Evolutionary conservation across 2,113 vertebrate genomes (phyloP), one percentile per base, ranked within the genome.

Genomic region (Rhinoderma darwinii): DNA sequence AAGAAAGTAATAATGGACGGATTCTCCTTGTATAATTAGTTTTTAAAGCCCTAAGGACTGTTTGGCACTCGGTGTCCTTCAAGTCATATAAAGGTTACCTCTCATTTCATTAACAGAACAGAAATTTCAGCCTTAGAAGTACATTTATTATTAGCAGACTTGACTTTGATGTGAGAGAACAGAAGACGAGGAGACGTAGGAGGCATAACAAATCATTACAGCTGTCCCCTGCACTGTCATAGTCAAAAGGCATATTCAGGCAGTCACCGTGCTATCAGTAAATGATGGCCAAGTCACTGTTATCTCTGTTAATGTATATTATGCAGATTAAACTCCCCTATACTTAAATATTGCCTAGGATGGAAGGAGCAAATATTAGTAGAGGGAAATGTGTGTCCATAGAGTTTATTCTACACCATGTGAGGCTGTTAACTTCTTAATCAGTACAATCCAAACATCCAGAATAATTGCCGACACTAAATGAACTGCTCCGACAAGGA

Each of bases 51-150:
- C 89, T 51, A 80, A 92, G 87, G 80, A 90, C 88, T 89, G 0
- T 90, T 91, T 89, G 91, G 91, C 37, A n/a, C 86, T 0, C 5
- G 63, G 87, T 92, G 92, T 88, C 92, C 92, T 93, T 89, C 89
- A 75, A 88, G 74, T 84, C 91, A 87, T 47, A 82, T 86, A 91
- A 93, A 92, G 91, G 90, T 89, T 90, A 92, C 82, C 86, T 56
- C 88, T 82, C 89, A 78, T 89, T 91, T 94, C 91, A 83, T 89
- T 91, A 89, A 88, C 84, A 89, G 89, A 88, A n/a, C 86, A 88
- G 88, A 85, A 77, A 56, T 6, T 86, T 88, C 89, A 84, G 47
- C 84, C 84, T 88, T 81, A 80, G 88, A 91, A 90, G 88, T 88
- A 50, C 88, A 89, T 83, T 83, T 82, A 90, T 90, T 90, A 75